Conservation (phyloP, 2,113 vertebrate genomes). For the Aegithalos caudatus region DNA sequence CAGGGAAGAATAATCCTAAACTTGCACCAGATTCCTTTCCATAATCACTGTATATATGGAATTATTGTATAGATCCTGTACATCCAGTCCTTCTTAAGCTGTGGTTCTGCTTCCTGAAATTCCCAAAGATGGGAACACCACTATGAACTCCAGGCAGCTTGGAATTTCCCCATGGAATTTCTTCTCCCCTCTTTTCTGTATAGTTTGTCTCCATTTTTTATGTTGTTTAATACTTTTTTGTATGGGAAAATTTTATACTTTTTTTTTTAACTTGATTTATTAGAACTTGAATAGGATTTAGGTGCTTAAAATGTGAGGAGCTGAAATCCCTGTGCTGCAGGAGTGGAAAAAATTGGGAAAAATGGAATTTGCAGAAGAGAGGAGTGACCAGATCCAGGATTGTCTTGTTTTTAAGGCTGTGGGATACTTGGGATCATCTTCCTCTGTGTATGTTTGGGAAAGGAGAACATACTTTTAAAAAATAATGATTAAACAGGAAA, state of each 20-base stretch:
- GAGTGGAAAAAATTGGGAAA: background rate
- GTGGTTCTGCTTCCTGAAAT: background rate
- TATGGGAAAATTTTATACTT: background rate
- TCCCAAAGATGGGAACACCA: background rate
- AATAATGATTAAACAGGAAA: constrained; percentile 26
- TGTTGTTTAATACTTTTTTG: background rate
- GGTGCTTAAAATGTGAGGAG: background rate
- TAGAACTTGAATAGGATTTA: background rate
- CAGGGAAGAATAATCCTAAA: background rate
- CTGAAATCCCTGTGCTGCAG: background rate
- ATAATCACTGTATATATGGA: background rate
- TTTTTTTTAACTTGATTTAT: background rate
- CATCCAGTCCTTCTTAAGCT: background rate
- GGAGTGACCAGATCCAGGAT: rapidly evolving
- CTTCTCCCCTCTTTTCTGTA: background rate
- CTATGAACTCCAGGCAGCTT: background rate
- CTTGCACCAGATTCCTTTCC: background rate
- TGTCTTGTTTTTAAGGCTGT: background rate
- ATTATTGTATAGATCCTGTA: background rate
- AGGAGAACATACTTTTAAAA: background rate
- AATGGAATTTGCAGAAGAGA: background rate
- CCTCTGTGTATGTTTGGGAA: background rate
- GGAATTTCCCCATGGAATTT: background rate
- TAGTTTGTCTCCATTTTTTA: background rate
- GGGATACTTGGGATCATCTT: background rate